Evolutionary conservation across 2,113 vertebrate genomes (phyloP), one percentile per base, ranked within the genome.

Genomic region (Chloebia gouldiae): DNA sequence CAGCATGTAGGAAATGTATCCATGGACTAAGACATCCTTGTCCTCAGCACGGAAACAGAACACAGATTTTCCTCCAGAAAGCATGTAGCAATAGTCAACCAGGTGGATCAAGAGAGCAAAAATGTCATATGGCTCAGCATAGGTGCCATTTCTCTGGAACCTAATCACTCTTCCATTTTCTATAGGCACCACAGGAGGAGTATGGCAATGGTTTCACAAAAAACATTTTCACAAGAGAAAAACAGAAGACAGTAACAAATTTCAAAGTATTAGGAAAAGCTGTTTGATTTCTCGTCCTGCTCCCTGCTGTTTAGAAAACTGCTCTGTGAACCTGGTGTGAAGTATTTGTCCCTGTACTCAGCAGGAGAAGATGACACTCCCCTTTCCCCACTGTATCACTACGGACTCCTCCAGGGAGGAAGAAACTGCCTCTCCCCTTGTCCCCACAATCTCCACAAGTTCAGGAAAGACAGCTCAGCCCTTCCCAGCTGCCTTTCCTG

Each of bases 331-430:
- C 11, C 21, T 37, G 15, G 15, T 31, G 44, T 9, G 33, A 78
- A 31, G 22, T 20, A 27, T 28, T 56, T 68, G 35, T 60, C 66
- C 61, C 49, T 28, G 16, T 49, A 42, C 35, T 50, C 57, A 11
- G 47, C 6, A 3, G 35, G 19, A 35, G 68, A 85, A 66, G 6
- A 37, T 1, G 4, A 24, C 16, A 13, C 40, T 35, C 16, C 16
- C 35, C 40, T 64, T 72, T 76, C 35, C 47, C 68, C 35, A 6
- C 42, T 37, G 8, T 6, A 44, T 39, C 47, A 10, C 35, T 33
- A 2, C 1, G 2, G 0, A 7, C 40, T 40, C 7, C 23, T 49
- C 40, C 22, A 19, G 47, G 27, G 15, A 44, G 68, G 45, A 47
- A 80, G 21, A 24, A 76, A 11, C 30, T 68, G 57, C 45, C n/a